Evolutionary conservation across 2,888 invertebrate genomes (phyloP).

Genomic region (Orthonychiurus folsomi): DNA sequence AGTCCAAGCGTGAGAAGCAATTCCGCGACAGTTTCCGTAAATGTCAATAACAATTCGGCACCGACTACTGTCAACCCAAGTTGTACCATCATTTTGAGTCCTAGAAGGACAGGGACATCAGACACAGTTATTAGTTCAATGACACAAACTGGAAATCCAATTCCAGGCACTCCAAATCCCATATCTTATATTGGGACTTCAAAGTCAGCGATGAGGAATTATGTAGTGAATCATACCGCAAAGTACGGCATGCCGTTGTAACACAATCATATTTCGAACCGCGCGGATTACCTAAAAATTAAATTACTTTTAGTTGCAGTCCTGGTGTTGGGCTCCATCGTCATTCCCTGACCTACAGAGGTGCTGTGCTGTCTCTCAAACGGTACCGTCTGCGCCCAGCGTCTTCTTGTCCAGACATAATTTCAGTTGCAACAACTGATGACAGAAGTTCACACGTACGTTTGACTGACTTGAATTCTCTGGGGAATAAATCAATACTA

Average conservation of each 20-base stretch:
- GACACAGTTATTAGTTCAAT: too few relatives aligned
- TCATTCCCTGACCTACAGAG: constrained; percentile 70
- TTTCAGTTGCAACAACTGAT: constrained; percentile 36
- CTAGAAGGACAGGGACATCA: background rate
- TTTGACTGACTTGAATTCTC: constrained; percentile 16
- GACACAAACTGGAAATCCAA: background rate
- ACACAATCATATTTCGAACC: too few relatives aligned
- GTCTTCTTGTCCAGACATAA: constrained; percentile 80
- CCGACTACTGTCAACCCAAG: background rate
- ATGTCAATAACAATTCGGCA: background rate
- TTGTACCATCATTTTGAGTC: background rate
- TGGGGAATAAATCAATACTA: background rate
- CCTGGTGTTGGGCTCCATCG: constrained; percentile 43
- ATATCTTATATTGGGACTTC: background rate
- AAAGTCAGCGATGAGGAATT: background rate
- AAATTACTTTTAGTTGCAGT: too few relatives aligned
- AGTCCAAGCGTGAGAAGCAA: background rate
- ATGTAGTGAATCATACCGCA: background rate
- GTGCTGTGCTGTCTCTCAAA: constrained; percentile 76
- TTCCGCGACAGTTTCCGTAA: background rate
- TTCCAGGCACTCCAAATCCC: background rate
- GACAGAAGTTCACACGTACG: constrained; percentile 33
- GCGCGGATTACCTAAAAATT: too few relatives aligned
- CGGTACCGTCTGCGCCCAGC: constrained; percentile 64
- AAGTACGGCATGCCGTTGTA: too few relatives aligned